Conservation (phyloP, 2,797 vertebrate species). For the Xyrichtys novacula region DNA sequence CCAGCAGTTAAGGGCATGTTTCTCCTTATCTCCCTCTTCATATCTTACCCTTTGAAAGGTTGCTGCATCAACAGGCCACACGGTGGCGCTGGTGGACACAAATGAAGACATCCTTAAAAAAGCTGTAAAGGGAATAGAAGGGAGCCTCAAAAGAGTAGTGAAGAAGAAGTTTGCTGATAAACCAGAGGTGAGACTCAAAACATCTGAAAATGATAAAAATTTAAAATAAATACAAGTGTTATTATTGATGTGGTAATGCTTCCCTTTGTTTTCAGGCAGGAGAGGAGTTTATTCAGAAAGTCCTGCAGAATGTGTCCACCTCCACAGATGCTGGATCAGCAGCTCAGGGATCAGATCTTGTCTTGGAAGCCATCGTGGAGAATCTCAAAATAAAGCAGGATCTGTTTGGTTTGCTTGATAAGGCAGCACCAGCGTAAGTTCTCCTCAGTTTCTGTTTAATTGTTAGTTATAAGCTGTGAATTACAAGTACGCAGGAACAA, state of each 20-base stretch:
- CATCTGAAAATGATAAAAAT: neutral
- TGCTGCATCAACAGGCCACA: slow-evolving; percentile 92
- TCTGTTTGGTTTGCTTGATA: slow-evolving; percentile 93
- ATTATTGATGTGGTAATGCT: neutral
- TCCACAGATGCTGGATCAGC: slow-evolving; percentile 87
- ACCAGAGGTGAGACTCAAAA: slow-evolving; percentile 86
- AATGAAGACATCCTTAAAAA: slow-evolving; percentile 92
- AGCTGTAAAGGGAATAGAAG: slow-evolving; percentile 89
- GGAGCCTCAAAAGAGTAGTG: slow-evolving; percentile 90
- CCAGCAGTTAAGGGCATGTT: neutral
- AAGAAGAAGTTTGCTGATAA: slow-evolving; percentile 98
- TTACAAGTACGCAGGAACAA: neutral
- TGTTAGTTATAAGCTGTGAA: neutral
- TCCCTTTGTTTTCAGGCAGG: slow-evolving; percentile 85
- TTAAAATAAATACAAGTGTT: neutral
- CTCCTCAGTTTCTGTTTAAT: slow-evolving; percentile 26
- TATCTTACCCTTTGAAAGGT: slow-evolving; percentile 82
- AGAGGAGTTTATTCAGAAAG: slow-evolving; percentile 90
- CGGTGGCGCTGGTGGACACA: slow-evolving; percentile 94
- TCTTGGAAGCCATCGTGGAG: slow-evolving; percentile 97
- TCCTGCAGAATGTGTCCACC: slow-evolving; percentile 87
- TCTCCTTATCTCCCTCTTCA: neutral
- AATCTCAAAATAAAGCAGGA: slow-evolving; percentile 91
- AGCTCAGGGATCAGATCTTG: slow-evolving; percentile 90
- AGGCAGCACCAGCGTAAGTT: slow-evolving; percentile 91